Evolutionary conservation across 1,140 invertebrate species (phyloP).

Genomic region (Rhopalosiphum maidis): DNA sequence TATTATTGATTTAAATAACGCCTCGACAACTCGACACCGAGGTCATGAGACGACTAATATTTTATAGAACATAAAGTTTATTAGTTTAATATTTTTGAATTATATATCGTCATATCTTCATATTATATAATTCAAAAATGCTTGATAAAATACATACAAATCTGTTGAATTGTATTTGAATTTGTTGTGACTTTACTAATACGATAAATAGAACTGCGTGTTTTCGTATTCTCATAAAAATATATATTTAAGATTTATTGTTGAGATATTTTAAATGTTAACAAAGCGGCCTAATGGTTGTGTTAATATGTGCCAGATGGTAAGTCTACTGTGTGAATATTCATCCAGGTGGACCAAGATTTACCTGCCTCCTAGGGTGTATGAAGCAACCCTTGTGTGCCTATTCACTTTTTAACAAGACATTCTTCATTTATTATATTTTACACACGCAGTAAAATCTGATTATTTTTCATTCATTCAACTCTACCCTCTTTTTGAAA

Average conservation of each 20-base stretch:
- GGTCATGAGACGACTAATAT: neutral
- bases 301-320: conserved; percentile 41
- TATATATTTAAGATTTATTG: neutral
- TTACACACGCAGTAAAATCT: conserved; percentile 30
- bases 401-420: conserved; percentile 43
- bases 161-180: neutral
- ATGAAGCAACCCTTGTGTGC: conserved; percentile 11
- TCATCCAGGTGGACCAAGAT: conserved; percentile 39
- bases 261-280: conserved; percentile 26
- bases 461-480: conserved; percentile 39
- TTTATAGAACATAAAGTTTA: neutral
- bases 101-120: neutral
- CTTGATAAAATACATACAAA: neutral
- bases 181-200: neutral
- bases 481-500: conserved; percentile 20
- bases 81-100: neutral
- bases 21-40: neutral
- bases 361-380: conserved; percentile 41
- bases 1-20: neutral
- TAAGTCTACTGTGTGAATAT: conserved; percentile 42
- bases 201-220: neutral
- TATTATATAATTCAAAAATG: neutral
- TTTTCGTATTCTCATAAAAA: conserved; percentile 4
- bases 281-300: conserved; percentile 33
- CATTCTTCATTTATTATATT: conserved; percentile 39